A percentile compares a stretch with the other conserved stretches of the same genome.
Evolutionary conservation across 2,797 vertebrate genomes (phyloP).

Genomic region (Epinephelus awoara): DNA sequence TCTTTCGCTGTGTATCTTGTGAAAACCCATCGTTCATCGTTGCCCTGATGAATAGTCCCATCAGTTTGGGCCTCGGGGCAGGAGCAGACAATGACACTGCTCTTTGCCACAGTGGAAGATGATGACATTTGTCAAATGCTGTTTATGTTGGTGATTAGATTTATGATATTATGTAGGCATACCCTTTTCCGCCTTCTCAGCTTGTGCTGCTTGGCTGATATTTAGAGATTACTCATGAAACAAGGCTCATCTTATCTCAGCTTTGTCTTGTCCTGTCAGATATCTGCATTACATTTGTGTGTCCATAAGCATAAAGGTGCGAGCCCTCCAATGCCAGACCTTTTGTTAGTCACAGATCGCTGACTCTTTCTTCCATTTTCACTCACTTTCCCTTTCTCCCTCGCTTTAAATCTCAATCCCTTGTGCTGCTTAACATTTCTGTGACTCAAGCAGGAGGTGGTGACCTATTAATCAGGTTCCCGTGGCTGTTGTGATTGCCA

Average conservation of each 20-base stretch:
- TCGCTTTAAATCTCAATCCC: constrained; percentile 60
- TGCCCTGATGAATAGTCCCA: constrained; percentile 86
- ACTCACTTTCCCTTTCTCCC: constrained; percentile 30
- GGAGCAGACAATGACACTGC: constrained; percentile 81
- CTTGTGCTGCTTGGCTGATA: constrained; percentile 14
- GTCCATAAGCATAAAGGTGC: neutral
- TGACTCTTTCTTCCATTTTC: constrained; percentile 38
- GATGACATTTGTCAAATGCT: constrained; percentile 85
- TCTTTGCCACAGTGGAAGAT: constrained; percentile 84
- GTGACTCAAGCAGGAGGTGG: constrained; percentile 69
- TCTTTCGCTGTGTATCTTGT: constrained; percentile 47
- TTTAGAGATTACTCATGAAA: constrained; percentile 42
- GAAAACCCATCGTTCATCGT: constrained; percentile 80
- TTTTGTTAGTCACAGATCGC: constrained; percentile 32
- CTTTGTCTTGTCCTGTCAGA: constrained; percentile 1
- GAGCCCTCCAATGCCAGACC: constrained; percentile 6
- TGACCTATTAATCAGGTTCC: constrained; percentile 76
- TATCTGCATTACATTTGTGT: constrained; percentile 2
- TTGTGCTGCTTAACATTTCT: constrained; percentile 71
- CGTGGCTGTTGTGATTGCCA: constrained; percentile 75
- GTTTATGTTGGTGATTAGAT: constrained; percentile 88
- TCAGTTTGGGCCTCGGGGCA: constrained; percentile 80
- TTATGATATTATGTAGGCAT: constrained; percentile 68
- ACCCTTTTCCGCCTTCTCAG: constrained; percentile 14
- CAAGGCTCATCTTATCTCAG: constrained; percentile 7